A percentile compares a stretch with the other conserved stretches of the same genome.
These are phyloP conservation scores for Elmis aenea DNA, from an alignment of 2,888 invertebrate species.

Conservation along the genomic window DNA sequence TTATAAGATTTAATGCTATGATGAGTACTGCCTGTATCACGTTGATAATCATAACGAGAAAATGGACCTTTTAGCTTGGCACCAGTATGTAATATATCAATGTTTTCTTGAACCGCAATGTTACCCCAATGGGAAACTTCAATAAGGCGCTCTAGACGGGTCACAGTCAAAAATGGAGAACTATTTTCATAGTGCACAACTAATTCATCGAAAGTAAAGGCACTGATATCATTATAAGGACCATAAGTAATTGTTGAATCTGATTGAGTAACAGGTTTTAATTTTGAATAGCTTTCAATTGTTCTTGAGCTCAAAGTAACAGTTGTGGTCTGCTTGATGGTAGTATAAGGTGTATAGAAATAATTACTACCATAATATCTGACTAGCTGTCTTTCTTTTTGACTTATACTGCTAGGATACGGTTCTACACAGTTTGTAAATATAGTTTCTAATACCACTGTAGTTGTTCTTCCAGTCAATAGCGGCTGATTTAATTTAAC, in stretches of 20 bases:
- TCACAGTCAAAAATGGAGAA: constrained; percentile 92
- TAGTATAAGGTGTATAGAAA: constrained; percentile 77
- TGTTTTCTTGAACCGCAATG: constrained; percentile 92
- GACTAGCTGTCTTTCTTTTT: constrained; percentile 91
- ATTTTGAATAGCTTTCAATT: constrained; percentile 76
- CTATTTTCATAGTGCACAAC: constrained; percentile 93
- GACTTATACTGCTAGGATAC: constrained; percentile 83
- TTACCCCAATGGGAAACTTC: constrained; percentile 99
- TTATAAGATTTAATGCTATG: constrained; percentile 90
- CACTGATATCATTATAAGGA: constrained; percentile 71
- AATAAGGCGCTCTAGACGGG: constrained; percentile 76
- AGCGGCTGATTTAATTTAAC: constrained; percentile 56
- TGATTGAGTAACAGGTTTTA: constrained; percentile 72
- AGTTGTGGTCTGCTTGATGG: constrained; percentile 74
- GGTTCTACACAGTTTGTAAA: constrained; percentile 73
- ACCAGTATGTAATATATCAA: constrained; percentile 89
- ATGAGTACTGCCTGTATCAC: constrained; percentile 81
- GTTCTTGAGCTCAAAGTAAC: constrained; percentile 72
- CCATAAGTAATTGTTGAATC: constrained; percentile 86
- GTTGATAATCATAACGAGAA: constrained; percentile 95
- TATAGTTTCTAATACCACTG: constrained; percentile 65
- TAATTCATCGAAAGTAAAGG: constrained; percentile 58
- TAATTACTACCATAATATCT: constrained; percentile 81
- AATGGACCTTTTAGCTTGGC: constrained; percentile 91
- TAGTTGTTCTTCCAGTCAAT: constrained; percentile 54